These are phyloP conservation scores for Takifugu flavidus DNA, from an alignment of 2,113 vertebrate species.

Conservation along the genomic window DNA sequence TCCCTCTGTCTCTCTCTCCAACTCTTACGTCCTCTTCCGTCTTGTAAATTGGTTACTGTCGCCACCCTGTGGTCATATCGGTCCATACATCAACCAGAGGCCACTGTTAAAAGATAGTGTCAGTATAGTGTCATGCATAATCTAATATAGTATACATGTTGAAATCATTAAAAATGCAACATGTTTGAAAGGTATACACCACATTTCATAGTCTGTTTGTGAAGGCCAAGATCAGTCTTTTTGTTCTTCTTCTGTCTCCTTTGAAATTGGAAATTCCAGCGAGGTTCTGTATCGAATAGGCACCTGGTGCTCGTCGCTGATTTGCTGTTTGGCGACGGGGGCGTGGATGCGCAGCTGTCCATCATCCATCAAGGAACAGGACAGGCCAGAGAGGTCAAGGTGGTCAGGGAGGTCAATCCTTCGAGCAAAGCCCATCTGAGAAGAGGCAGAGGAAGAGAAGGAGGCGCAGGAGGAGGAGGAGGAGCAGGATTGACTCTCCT, in stretches of 20 bases:
- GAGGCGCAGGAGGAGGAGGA: constrained; percentile 49
- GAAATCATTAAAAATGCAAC: constrained; percentile 43
- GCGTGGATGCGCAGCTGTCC: constrained; percentile 70
- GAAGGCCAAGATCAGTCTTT: constrained; percentile 23
- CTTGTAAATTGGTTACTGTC: constrained; percentile 12
- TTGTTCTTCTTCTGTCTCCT: constrained; percentile 31
- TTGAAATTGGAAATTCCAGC: constrained; percentile 68
- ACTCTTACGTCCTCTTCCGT: background rate
- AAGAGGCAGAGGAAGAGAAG: constrained; percentile 25
- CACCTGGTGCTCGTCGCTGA: constrained; percentile 36
- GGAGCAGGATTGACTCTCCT: constrained; percentile 51
- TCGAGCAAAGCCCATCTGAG: constrained; percentile 55
- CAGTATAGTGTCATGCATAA: background rate
- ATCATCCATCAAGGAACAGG: constrained; percentile 70
- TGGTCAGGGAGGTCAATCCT: constrained; percentile 66
- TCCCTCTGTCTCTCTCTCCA: background rate
- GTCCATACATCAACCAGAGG: background rate
- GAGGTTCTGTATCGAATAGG: constrained; percentile 67
- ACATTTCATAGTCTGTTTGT: constrained; percentile 4
- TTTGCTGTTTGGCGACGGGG: constrained; percentile 37
- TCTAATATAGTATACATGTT: constrained; percentile 30
- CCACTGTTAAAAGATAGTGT: background rate
- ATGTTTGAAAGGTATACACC: constrained; percentile 28
- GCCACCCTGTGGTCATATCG: constrained; percentile 41
- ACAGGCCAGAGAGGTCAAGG: constrained; percentile 66